A percentile compares a stretch with the other conserved stretches of the same genome.
These are phyloP conservation scores for Camponotus floridanus DNA, from an alignment of 1,140 invertebrate species.

Conservation along the genomic window DNA sequence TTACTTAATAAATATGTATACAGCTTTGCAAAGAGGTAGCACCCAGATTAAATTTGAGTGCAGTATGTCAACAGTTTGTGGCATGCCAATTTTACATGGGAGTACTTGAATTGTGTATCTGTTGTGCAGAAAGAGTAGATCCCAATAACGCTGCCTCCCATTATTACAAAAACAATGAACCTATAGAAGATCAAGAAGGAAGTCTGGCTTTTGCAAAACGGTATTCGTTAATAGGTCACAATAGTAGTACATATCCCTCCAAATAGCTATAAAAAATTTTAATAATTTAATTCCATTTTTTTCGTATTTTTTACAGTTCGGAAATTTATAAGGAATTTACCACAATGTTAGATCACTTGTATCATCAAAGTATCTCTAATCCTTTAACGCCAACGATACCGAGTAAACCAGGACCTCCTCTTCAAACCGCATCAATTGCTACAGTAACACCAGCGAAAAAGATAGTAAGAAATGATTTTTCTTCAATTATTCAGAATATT, in stretches of 20 bases:
- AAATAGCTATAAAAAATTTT: conserved; percentile 6
- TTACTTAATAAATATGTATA: conserved; percentile 22
- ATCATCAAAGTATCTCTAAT: conserved; percentile 89
- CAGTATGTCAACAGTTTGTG: conserved; percentile 93
- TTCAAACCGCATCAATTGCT: conserved; percentile 75
- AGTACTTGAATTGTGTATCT: conserved; percentile 95
- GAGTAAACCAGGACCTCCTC: conserved; percentile 79
- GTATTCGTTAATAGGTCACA: conserved; percentile 77
- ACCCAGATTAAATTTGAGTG: conserved; percentile 91
- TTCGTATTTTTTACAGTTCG: conserved; percentile 87
- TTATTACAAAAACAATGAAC: conserved; percentile 95
- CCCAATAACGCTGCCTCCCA: conserved; percentile 95
- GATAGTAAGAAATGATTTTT: conserved; percentile 76
- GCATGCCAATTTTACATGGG: conserved; percentile 94
- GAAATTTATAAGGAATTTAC: conserved; percentile 96
- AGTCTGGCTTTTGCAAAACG: conserved; percentile 90
- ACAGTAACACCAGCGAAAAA: conserved; percentile 81
- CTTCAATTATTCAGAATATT: not conserved
- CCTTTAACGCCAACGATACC: conserved; percentile 83
- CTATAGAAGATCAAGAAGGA: conserved; percentile 92
- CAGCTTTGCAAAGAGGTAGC: conserved; percentile 95
- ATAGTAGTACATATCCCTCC: conserved; percentile 45
- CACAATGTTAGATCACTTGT: conserved; percentile 92
- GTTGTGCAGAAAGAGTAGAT: conserved; percentile 94
- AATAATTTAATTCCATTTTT: conserved; percentile 3